These are phyloP conservation scores for Ornithoptera priamus DNA, from an alignment of 2,888 invertebrate genomes.

Conservation along the genomic window DNA sequence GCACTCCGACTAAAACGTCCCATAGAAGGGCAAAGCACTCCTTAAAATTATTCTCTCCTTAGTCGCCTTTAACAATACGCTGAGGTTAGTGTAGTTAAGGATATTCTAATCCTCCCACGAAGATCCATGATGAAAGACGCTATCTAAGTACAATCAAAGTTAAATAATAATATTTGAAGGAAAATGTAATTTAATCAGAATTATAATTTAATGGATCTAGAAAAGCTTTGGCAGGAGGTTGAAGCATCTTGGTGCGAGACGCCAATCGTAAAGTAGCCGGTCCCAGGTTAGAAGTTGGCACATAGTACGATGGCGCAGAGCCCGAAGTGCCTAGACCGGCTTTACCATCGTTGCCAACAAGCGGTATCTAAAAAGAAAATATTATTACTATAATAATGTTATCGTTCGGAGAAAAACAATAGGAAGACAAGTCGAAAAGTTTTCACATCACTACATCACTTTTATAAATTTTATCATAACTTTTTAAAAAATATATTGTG, in stretches of 20 bases:
- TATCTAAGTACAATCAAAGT: not conserved
- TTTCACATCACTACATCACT: too few relatives aligned
- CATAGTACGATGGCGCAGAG: slow-evolving; percentile 34
- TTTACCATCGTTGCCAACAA: slow-evolving; percentile 81
- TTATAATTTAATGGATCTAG: slow-evolving; percentile 55
- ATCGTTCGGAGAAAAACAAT: not conserved
- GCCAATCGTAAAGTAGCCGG: slow-evolving; percentile 61
- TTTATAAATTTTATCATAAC: too few relatives aligned
- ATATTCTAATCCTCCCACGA: too few relatives aligned
- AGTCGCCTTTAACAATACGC: too few relatives aligned
- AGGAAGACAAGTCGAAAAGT: too few relatives aligned
- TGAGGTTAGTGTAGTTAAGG: too few relatives aligned
- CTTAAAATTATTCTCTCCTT: too few relatives aligned
- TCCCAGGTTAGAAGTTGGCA: slow-evolving; percentile 45
- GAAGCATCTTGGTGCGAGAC: slow-evolving; percentile 61
- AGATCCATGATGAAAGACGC: too few relatives aligned
- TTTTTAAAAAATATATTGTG: too few relatives aligned
- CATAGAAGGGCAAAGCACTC: too few relatives aligned
- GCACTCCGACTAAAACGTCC: too few relatives aligned
- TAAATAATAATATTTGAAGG: slow-evolving; percentile 3
- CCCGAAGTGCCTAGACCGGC: slow-evolving; percentile 79
- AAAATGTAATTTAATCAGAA: slow-evolving; percentile 42
- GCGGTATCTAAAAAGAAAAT: slow-evolving; percentile 73
- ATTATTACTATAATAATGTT: not conserved
- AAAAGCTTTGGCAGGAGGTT: slow-evolving; percentile 69